Conservation (phyloP, 2,113 vertebrate genomes). For the Carassius auratus region DNA sequence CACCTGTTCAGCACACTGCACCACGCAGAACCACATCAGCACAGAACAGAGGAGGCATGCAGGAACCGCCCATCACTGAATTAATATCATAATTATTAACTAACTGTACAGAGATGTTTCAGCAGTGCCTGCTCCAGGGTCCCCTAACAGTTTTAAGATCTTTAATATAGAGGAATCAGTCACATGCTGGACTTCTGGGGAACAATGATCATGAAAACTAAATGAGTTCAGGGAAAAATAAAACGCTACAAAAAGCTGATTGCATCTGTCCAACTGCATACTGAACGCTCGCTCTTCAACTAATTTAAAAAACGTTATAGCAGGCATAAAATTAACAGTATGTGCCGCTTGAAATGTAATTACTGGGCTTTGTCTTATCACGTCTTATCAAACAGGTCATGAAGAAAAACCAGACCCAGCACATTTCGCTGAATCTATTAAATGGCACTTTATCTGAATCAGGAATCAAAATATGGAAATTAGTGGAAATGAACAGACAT, state of each 20-base stretch:
- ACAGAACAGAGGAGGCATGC: neutral
- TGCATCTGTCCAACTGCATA: slow-evolving; percentile 7
- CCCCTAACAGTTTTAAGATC: neutral
- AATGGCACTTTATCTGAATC: neutral
- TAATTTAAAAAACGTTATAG: neutral
- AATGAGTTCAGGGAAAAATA: slow-evolving; percentile 23
- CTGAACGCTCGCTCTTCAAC: slow-evolving; percentile 11
- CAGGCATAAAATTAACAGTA: slow-evolving; percentile 14
- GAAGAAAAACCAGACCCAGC: slow-evolving; percentile 8
- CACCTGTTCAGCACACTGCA: neutral
- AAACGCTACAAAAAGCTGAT: slow-evolving; percentile 12
- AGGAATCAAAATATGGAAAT: neutral
- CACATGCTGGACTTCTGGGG: neutral
- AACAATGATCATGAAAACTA: slow-evolving; percentile 25
- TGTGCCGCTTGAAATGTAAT: slow-evolving; percentile 4
- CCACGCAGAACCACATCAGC: neutral
- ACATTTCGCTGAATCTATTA: neutral
- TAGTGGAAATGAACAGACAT: neutral
- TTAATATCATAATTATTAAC: neutral
- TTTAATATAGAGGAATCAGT: neutral
- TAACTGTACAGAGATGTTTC: neutral
- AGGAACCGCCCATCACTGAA: neutral
- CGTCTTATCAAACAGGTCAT: slow-evolving; percentile 26
- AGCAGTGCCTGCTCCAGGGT: neutral
- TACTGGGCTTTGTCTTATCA: slow-evolving; percentile 19